Evolutionary conservation across 1,140 invertebrate genomes (phyloP).

Genomic region (Lamellibrachia luymesi): DNA sequence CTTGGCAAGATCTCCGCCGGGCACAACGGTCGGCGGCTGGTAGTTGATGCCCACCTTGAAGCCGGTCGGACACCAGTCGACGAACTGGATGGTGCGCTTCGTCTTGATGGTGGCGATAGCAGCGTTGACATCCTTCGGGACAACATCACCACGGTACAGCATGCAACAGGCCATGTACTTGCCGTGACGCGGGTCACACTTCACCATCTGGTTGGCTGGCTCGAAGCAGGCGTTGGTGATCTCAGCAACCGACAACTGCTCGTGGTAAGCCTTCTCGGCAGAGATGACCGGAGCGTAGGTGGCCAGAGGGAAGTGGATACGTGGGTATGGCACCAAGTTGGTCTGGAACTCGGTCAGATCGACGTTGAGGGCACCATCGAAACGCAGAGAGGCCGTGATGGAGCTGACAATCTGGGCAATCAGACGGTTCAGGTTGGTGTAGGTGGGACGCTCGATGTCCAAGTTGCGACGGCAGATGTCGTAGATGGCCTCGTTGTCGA

Average conservation of each 20-base stretch:
- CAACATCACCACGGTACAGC: background rate
- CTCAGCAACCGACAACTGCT: background rate
- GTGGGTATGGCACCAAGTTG: background rate
- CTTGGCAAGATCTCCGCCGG: background rate
- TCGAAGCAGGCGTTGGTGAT: conserved; percentile 3
- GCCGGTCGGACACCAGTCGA: background rate
- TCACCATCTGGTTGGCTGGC: background rate
- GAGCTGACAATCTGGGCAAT: background rate
- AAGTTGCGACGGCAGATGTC: background rate
- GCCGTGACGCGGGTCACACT: background rate
- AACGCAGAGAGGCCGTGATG: background rate
- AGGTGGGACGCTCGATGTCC: background rate
- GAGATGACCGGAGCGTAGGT: background rate
- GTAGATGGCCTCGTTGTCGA: background rate
- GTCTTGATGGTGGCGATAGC: background rate
- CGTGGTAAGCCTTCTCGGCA: background rate
- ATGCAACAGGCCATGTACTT: background rate
- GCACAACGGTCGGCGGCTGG: background rate
- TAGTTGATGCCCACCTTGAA: background rate
- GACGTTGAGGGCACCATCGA: conserved; percentile 2
- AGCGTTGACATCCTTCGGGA: background rate
- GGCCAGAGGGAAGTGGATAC: background rate
- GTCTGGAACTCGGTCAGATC: background rate
- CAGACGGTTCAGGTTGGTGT: background rate
- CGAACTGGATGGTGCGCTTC: conserved; percentile 2